Base-by-base conservation (phyloP, 2,888 invertebrate genomes). In the Lochmaea crataegi region DNA sequence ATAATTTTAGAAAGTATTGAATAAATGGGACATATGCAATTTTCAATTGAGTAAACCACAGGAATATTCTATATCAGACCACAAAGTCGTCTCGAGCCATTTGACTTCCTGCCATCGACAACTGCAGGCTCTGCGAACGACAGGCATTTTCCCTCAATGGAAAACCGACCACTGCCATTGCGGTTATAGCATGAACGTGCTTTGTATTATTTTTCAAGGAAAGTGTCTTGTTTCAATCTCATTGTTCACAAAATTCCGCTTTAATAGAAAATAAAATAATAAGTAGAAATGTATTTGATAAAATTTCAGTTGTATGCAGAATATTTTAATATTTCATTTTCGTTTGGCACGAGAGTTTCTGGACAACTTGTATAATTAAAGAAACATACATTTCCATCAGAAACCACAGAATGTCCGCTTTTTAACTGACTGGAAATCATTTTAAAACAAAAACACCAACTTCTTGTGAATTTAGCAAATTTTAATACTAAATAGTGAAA, bases 41-140 rank as follows among this genome's bases (percentile, higher is more conserved):
- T 66, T 57, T 26, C 67, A 45, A 58, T 66, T 22, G 18, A n/a
- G 18, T 60, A 11, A 63, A 7, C 58, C 67, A 9, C 26, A 67
- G 58, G 58, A 58, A 67, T 67, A 42, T 58, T 14, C 45, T 32
- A 64, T 56, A 70, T 70, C 57, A 64, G 65, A 26, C 64, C 64
- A 26, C 64, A 65, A 45, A 70, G 57, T 70, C 64, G 60, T 65
- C 65, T 65, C 65, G 64, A 74, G 63, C 68, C 65, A 71, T 74
- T 74, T 65, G 74, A 74, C 68, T 74, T 65, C 60, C 74, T 74
- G 74, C 68, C 74, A 74, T 53, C 64, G 65, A 57, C 74, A 74
- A 71, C 57, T 68, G 68, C 68, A 68, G 56, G 48, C 71, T 63
- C 61, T 74, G 74, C 65, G 18, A 65, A 71, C 65, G 74, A 71